Percentiles rank a stretch among this genome's conserved stretches.
Evolutionary conservation across 35 echinoderm and acorn worm species (phyloP).

Genomic region (Lytechinus variegatus): DNA sequence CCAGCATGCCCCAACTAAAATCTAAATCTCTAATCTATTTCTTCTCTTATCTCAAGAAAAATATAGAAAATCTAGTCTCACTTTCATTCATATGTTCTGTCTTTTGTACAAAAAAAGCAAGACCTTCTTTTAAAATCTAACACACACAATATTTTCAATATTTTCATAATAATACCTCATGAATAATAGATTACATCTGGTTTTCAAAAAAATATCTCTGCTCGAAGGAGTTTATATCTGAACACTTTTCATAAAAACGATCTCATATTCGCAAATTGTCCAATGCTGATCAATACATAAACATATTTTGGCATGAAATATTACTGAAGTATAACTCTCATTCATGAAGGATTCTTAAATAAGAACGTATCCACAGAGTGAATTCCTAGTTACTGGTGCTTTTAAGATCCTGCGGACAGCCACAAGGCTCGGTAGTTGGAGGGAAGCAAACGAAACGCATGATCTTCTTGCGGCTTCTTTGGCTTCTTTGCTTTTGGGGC

Average conservation of each 20-base stretch:
- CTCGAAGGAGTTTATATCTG: not conserved
- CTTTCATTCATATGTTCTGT: conserved; percentile 12
- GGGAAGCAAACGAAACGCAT: not conserved
- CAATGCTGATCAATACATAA: not conserved
- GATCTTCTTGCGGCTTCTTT: not conserved
- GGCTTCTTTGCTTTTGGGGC: not conserved
- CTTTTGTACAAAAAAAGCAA: not conserved
- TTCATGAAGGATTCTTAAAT: not conserved
- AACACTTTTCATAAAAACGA: not conserved
- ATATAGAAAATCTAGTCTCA: conserved; percentile 6
- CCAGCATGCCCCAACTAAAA: not conserved
- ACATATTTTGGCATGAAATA: not conserved
- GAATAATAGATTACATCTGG: conserved; percentile 18
- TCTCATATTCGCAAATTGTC: not conserved
- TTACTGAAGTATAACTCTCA: not conserved
- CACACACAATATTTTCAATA: conserved; percentile 20
- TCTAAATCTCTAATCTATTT: not conserved
- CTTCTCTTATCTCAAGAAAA: not conserved
- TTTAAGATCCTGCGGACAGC: not conserved
- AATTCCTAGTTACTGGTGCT: not conserved
- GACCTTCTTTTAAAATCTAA: conserved; percentile 6
- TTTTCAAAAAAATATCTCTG: conserved; percentile 20
- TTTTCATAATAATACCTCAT: conserved; percentile 15
- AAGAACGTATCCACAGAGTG: not conserved
- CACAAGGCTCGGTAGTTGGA: not conserved